Conservation (phyloP, 1,140 invertebrate genomes). For the Pachyrhynchus sulphureomaculatus region DNA sequence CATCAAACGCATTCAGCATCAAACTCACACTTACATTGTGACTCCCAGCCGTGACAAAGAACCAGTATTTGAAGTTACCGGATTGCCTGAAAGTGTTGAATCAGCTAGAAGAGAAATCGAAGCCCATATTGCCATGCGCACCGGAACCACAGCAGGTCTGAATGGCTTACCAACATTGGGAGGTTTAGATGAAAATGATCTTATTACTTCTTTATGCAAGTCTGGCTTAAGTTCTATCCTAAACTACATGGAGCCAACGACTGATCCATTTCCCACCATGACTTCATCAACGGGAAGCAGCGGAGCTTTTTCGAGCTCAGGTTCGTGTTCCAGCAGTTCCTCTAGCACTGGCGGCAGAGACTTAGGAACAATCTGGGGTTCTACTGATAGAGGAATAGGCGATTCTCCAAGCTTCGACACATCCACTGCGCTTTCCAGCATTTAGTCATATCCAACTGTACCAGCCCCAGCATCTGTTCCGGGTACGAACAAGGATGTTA, state of each 20-base stretch:
- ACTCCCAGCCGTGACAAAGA: slow-evolving; percentile 97
- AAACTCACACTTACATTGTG: slow-evolving; percentile 98
- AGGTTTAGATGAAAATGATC: slow-evolving; percentile 57
- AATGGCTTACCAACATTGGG: slow-evolving; percentile 52
- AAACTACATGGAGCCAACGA: slow-evolving; percentile 53
- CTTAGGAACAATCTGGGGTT: slow-evolving; percentile 74
- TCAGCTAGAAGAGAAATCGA: slow-evolving; percentile 94
- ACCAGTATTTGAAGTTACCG: slow-evolving; percentile 98
- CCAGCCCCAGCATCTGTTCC: slow-evolving; percentile 55
- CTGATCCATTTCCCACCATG: slow-evolving; percentile 50
- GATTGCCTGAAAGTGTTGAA: slow-evolving; percentile 95
- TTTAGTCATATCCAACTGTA: slow-evolving; percentile 70
- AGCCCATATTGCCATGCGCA: slow-evolving; percentile 95
- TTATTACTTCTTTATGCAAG: slow-evolving; percentile 67
- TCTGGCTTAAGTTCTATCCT: slow-evolving; percentile 61
- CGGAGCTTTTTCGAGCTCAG: slow-evolving; percentile 67
- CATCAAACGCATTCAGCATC: slow-evolving; percentile 98
- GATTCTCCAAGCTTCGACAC: slow-evolving; percentile 78
- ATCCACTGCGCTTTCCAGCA: slow-evolving; percentile 62
- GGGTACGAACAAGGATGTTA: too few relatives aligned
- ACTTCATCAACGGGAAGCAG: slow-evolving; percentile 55
- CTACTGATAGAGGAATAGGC: slow-evolving; percentile 73
- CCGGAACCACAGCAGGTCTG: slow-evolving; percentile 67
- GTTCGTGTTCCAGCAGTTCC: slow-evolving; percentile 72
- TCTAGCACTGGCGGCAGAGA: slow-evolving; percentile 65